A percentile compares a stretch with the other conserved stretches of the same genome.
phyloP scores from a whole-genome alignment of 2,113 vertebrate species.

The Falco punctatus region DNA sequence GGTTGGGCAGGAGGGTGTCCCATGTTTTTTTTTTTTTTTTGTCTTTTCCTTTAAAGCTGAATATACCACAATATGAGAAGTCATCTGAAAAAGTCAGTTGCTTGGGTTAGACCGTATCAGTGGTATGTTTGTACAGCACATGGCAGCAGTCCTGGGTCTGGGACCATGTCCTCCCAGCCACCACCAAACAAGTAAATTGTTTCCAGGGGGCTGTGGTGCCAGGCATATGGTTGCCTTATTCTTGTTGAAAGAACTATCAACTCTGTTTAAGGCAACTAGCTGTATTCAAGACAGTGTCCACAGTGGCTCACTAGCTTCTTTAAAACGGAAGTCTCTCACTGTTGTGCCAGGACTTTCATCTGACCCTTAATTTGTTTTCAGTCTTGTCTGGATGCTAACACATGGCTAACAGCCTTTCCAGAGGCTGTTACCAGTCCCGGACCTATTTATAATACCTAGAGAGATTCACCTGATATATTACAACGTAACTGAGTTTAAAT shows the following conservation, averaged over 20 bases:
- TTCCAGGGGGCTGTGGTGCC: not conserved
- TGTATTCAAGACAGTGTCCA: not conserved
- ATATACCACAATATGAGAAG: not conserved
- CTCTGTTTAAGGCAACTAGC: not conserved
- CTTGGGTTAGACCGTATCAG: not conserved
- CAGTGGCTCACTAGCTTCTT: not conserved
- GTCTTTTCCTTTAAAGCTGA: not conserved
- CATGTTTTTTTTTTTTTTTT: not conserved
- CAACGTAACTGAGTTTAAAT: not conserved
- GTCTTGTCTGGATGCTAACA: not conserved
- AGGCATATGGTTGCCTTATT: not conserved
- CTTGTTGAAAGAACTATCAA: not conserved
- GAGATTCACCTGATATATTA: not conserved
- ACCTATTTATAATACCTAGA: not conserved
- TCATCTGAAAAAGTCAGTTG: not conserved
- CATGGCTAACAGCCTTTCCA: not conserved
- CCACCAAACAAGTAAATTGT: rapidly evolving
- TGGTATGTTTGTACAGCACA: not conserved
- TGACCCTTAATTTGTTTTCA: not conserved
- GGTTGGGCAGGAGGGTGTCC: rapidly evolving
- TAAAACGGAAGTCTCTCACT: not conserved
- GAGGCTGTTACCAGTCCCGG: not conserved
- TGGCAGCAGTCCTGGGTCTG: not conserved
- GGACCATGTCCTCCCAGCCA: not conserved
- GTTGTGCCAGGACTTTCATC: not conserved